Conservation (phyloP, 2,888 invertebrate species). For the Hyalella azteca region DNA sequence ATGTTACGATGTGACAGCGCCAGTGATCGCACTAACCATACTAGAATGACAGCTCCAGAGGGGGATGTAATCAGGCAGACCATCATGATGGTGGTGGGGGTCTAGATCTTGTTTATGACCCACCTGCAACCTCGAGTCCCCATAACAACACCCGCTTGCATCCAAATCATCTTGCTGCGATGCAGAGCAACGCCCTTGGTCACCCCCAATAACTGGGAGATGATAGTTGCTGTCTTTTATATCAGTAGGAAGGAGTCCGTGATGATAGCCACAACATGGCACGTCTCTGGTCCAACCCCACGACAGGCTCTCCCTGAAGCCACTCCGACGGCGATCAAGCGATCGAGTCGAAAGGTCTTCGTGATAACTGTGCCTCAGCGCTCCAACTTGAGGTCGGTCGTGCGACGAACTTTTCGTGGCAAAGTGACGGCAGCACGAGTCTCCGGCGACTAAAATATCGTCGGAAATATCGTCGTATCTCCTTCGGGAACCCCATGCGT, state of each 20-base stretch:
- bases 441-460: no score
- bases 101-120: slow-evolving; percentile 16
- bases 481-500: slow-evolving; percentile 15
- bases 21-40: slow-evolving; percentile 43
- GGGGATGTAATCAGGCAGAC: slow-evolving; percentile 54
- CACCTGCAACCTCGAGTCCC: slow-evolving; percentile 23
- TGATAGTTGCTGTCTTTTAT: no score
- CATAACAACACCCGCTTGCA: slow-evolving; percentile 21
- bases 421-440: no score
- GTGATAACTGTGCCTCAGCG: slow-evolving; percentile 55
- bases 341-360: slow-evolving; percentile 49
- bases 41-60: slow-evolving; percentile 57
- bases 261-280: no score
- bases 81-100: slow-evolving; percentile 18
- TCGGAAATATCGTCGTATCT: slow-evolving; percentile 41
- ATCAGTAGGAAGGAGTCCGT: no score
- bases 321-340: not conserved
- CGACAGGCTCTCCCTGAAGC: not conserved
- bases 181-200: not conserved
- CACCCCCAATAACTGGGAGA: no score
- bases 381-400: slow-evolving; percentile 43
- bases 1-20: no score
- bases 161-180: not conserved
- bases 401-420: no score
- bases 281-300: not conserved